Conservation (phyloP, 2,888 invertebrate species). For the Acleris emargana region DNA sequence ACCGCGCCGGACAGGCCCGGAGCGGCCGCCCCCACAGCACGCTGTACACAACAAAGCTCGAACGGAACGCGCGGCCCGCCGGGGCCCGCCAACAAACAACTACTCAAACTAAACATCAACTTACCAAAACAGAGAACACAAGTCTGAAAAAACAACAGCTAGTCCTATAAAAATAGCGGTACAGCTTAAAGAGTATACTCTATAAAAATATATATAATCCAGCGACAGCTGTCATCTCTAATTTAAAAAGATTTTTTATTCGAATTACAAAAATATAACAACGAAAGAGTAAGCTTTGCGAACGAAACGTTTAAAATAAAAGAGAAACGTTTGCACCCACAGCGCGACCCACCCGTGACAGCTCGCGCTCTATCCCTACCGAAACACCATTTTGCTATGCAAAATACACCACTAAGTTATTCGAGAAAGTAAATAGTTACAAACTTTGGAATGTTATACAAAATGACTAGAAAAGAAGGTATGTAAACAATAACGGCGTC, state of each 20-base stretch:
- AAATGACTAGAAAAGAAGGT: conserved; percentile 77
- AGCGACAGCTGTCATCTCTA: conserved; percentile 76
- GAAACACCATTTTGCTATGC: conserved; percentile 81
- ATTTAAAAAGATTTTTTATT: conserved; percentile 68
- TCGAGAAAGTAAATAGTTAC: conserved; percentile 66
- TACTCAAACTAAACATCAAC: conserved; percentile 48
- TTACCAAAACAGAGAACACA: conserved; percentile 46
- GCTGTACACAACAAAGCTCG: conserved; percentile 40
- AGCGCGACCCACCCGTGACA: conserved; percentile 60
- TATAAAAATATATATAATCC: conserved; percentile 81
- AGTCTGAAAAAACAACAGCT: conserved; percentile 60
- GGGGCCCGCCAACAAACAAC: conserved; percentile 41
- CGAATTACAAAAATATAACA: conserved; percentile 72
- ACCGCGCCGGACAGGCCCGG: conserved; percentile 1
- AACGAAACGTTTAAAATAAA: conserved; percentile 50
- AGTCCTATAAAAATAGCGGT: conserved; percentile 81
- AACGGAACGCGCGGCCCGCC: conserved; percentile 23
- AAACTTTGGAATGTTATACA: conserved; percentile 79
- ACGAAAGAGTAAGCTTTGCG: conserved; percentile 56
- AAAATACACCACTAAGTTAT: conserved; percentile 77
- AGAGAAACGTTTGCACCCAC: conserved; percentile 53
- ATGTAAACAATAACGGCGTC: conserved; percentile 52
- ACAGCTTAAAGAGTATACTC: conserved; percentile 78
- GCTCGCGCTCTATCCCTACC: conserved; percentile 66
- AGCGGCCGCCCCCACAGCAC: conserved; percentile 18